Base-by-base conservation (phyloP, 2,797 vertebrate species). In the Monodelphis domestica region DNA sequence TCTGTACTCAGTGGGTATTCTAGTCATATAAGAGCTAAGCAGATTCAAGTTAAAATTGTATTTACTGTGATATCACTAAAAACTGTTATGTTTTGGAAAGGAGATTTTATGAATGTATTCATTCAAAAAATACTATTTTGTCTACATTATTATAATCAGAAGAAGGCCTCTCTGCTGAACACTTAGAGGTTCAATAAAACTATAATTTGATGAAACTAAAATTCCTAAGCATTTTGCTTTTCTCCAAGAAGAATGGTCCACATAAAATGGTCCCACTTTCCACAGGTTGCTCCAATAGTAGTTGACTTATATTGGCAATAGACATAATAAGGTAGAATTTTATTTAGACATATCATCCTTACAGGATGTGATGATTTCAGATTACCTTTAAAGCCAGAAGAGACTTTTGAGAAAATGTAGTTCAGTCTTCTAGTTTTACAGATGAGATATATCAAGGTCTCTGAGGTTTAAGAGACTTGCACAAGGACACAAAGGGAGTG, bases 51-150 rank as follows among this genome's bases (percentile, higher is more conserved):
- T 38, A 70, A 6, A 2, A 63, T 17, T 63, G 12, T n/a, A 14
- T 63, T 33, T 12, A n/a, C 1, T 93, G 87, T 94, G 2, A 93
- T 92, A 95, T 95, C 87, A 92, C 21, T 97, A 94, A 45, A 59
- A 59, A 87, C 59, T 93, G 29, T 45, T 90, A 84, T 94, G n/a
- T 3, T 95, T 97, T 95, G 78, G 89, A 96, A 97, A 91, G 96
- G 2, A 94, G 55, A 78, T 15, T 93, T 84, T 88, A 29, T 93
- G 29, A 91, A 94, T 91, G 95, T 96, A 96, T 94, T 96, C 78
- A 95, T 93, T 9, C 92, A 59, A 38, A 93, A 97, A 96, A 96
- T 95, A 96, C 95, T 54, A 93, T 96, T 96, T 95, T 95, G 15
- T 96, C 52, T 87, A 33, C 1, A 9, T 15, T 92, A 12, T 63